These are phyloP conservation scores for Dugesia japonica DNA, from an alignment of 2,888 invertebrate genomes.

Conservation along the genomic window DNA sequence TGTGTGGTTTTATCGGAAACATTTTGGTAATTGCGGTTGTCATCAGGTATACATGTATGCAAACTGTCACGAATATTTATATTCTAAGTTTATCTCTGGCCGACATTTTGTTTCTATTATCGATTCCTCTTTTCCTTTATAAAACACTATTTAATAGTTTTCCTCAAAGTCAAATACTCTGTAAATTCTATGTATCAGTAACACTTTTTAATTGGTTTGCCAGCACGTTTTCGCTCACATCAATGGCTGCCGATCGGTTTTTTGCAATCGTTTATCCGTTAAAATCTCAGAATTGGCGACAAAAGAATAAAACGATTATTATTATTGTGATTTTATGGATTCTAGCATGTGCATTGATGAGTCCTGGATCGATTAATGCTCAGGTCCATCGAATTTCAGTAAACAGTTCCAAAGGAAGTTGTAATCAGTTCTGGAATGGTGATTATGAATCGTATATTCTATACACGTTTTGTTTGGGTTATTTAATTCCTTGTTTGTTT, in stretches of 20 bases:
- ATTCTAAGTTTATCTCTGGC: conserved; percentile 32
- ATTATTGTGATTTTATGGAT: conserved; percentile 24
- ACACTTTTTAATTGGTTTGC: conserved; percentile 34
- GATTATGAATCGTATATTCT: neutral
- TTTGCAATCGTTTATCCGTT: conserved; percentile 23
- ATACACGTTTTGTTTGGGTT: conserved; percentile 28
- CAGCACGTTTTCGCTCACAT: conserved; percentile 31
- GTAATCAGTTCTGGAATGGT: conserved; percentile 1
- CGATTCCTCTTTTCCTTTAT: conserved; percentile 29
- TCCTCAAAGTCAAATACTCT: conserved; percentile 31
- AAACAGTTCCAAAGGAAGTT: neutral
- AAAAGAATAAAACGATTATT: neutral
- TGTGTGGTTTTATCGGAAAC: conserved; percentile 24
- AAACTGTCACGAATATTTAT: conserved; percentile 35
- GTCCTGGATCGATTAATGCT: conserved; percentile 17
- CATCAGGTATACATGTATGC: conserved; percentile 29
- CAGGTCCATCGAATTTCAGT: neutral
- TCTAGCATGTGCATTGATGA: conserved; percentile 17
- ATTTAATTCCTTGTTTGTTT: conserved; percentile 21
- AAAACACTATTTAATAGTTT: neutral
- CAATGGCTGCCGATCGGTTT: conserved; percentile 32
- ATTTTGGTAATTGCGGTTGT: conserved; percentile 25
- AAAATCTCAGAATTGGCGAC: conserved; percentile 17
- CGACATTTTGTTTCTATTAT: conserved; percentile 29
- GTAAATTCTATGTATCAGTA: conserved; percentile 27